Percentiles rank a stretch among this genome's conserved stretches.
phyloP scores from a whole-genome alignment of 1,140 invertebrate species.

The Sycophaga agraensis region DNA sequence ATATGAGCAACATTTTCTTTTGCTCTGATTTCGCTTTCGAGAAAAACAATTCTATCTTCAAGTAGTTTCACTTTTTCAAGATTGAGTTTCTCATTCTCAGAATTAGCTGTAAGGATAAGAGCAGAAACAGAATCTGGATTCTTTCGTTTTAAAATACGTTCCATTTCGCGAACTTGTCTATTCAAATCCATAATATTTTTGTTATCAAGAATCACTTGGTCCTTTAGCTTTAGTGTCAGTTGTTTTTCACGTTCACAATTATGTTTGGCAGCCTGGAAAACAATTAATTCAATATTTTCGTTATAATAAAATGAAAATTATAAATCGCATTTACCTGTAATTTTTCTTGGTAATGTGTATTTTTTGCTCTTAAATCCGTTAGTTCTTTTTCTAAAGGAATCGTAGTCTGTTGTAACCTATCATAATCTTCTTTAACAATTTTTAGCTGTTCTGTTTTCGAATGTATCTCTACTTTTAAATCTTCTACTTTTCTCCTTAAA shows the following conservation, averaged over 20 bases:
- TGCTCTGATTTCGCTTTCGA: constrained; percentile 68
- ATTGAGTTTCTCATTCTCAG: constrained; percentile 58
- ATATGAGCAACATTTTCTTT: constrained; percentile 70
- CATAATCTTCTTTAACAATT: constrained; percentile 43
- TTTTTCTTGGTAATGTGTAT: constrained; percentile 50
- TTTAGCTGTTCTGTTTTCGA: constrained; percentile 51
- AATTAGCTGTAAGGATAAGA: constrained; percentile 66
- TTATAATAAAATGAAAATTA: not conserved
- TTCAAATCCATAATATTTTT: constrained; percentile 72
- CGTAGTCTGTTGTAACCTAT: constrained; percentile 46
- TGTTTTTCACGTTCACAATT: constrained; percentile 60
- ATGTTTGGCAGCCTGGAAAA: constrained; percentile 41
- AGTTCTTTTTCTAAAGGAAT: constrained; percentile 51
- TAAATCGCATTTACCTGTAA: constrained; percentile 49
- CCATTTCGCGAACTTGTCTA: constrained; percentile 79
- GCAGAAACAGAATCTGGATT: constrained; percentile 79
- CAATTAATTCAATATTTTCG: not conserved
- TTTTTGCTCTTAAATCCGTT: constrained; percentile 43
- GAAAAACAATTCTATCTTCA: constrained; percentile 68
- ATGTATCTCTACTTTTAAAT: constrained; percentile 46
- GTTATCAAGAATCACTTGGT: constrained; percentile 69
- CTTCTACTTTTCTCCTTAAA: constrained; percentile 49
- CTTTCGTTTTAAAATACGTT: constrained; percentile 73
- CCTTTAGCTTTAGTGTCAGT: constrained; percentile 64
- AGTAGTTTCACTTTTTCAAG: constrained; percentile 60